Evolutionary conservation across 2,797 vertebrate species (phyloP).

Genomic region (Hylomyscus alleni): DNA sequence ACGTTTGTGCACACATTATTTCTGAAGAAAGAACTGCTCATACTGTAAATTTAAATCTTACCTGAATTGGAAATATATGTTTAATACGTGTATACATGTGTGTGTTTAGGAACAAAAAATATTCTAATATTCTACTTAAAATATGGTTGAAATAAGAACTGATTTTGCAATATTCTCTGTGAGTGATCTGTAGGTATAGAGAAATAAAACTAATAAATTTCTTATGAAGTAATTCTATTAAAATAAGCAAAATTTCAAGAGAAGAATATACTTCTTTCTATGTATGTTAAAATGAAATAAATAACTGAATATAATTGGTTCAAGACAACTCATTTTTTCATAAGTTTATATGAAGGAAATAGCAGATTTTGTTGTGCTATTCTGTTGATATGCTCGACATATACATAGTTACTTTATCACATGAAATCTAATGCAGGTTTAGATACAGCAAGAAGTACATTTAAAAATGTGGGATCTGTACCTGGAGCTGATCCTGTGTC

Average conservation of each 20-base stretch:
- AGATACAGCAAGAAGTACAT: neutral
- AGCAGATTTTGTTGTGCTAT: neutral
- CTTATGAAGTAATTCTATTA: neutral
- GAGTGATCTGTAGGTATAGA: neutral
- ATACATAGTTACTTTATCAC: neutral
- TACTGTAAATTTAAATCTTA: neutral
- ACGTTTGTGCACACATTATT: neutral
- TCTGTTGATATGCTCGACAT: neutral
- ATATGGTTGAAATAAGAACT: neutral
- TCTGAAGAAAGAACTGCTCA: neutral
- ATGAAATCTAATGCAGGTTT: neutral
- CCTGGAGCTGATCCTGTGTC: no score
- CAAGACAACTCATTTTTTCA: neutral
- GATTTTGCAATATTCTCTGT: neutral
- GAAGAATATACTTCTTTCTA: neutral
- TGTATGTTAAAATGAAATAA: neutral
- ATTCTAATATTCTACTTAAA: neutral
- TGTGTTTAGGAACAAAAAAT: neutral
- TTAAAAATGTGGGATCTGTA: neutral
- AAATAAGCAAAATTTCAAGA: neutral
- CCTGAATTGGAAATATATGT: neutral
- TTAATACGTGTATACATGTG: neutral
- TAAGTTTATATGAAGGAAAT: neutral
- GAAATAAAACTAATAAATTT: neutral
- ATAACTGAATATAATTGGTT: neutral